Evolutionary conservation across 2,113 vertebrate species (phyloP), one percentile per base, ranked within the genome.

Genomic region (Anoura caudifer): DNA sequence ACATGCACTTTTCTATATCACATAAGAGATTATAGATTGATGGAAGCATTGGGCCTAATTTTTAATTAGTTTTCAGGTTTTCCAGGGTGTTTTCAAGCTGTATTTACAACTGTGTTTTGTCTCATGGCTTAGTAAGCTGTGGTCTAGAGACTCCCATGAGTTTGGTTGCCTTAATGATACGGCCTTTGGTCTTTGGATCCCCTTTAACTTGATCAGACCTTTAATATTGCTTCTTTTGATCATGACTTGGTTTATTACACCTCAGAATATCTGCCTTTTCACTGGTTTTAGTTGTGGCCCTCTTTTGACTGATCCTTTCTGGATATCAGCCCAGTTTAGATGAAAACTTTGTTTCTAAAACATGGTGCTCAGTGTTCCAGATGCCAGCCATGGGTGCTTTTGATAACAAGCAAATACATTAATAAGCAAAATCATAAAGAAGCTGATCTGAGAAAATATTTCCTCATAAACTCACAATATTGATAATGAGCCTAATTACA

Each of bases 271-370:
- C 31, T 79, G n/a, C 80, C 17, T 95, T 92, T 94, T 95, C 7
- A 76, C 31, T 33, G n/a, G 24, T 90, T 95, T 92, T 95, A 59
- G 90, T 81, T 63, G 43, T 90, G 56, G 41, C 19, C 50, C 20
- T 81, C 31, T 85, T 94, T 85, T 76, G 65, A 28, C 33, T 83
- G 43, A 50, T 91, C 31, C 80, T 79, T 94, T 95, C 50, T 95
- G 69, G 67, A 33, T 61, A 79, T 87, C 56, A 92, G 26, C 43
- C 50, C n/a, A 94, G 65, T 79, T 56, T 91, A 88, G 67, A 91
- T 87, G 69, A 91, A 95, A 95, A 95, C n/a, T 91, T 91, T 96
- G 94, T 95, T 97, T 97, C 45, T 75, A 79, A 94, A 96, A 75
- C 93, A 84, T 33, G 92, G 70, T 94, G 56, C 56, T 84, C 54